phyloP scores from a whole-genome alignment of 2,113 vertebrate genomes.

The Anguilla japonica region DNA sequence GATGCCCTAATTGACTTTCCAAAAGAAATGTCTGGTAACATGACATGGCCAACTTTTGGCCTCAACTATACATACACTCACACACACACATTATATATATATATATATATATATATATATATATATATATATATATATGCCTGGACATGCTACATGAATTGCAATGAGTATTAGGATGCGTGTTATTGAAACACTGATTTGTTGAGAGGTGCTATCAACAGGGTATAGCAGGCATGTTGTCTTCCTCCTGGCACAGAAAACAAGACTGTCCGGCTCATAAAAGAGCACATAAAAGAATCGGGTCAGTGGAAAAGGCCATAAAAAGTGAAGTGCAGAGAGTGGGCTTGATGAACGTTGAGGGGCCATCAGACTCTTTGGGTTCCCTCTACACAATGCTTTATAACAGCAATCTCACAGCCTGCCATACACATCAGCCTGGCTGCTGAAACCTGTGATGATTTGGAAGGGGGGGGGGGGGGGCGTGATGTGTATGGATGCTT shows the following conservation, averaged over 20 bases:
- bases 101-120: too few relatives aligned
- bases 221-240: background rate
- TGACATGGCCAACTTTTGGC: too few relatives aligned
- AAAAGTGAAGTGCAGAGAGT: background rate
- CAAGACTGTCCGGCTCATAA: background rate
- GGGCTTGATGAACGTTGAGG: background rate
- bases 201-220: background rate
- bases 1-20: too few relatives aligned
- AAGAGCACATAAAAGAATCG: constrained; percentile 6
- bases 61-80: too few relatives aligned
- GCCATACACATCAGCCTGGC: background rate
- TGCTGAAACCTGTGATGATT: constrained; percentile 5
- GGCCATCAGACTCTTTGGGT: background rate
- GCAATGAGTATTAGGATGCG: too few relatives aligned
- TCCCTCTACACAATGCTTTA: background rate
- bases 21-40: too few relatives aligned
- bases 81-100: too few relatives aligned
- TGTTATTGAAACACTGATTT: background rate
- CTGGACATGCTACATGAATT: too few relatives aligned
- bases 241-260: background rate
- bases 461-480: background rate
- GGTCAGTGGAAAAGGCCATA: background rate
- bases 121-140: too few relatives aligned
- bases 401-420: background rate
- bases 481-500: background rate